Evolutionary conservation across 2,113 vertebrate genomes (phyloP).

Genomic region (Lamprotornis superbus): DNA sequence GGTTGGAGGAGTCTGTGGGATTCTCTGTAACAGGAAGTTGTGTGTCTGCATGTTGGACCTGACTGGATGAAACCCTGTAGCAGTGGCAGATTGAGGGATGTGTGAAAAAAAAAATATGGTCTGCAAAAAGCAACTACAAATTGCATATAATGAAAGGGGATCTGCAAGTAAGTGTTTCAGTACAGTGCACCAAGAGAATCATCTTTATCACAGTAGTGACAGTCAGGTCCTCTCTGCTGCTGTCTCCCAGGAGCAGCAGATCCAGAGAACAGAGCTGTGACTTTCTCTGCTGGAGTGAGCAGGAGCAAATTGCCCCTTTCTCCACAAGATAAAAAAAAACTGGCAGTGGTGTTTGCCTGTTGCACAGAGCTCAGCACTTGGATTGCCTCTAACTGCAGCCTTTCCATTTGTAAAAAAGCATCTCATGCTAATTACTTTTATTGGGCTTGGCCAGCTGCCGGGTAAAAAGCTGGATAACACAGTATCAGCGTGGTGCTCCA

Average conservation of each 20-base stretch:
- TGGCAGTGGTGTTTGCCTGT: neutral
- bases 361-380: neutral
- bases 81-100: neutral
- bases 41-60: neutral
- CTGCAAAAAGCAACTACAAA: neutral
- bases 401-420: neutral
- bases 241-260: neutral
- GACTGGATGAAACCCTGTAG: neutral
- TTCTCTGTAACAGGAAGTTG: neutral
- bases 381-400: neutral
- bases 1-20: neutral
- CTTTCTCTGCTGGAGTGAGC: neutral
- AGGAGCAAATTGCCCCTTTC: neutral
- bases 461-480: neutral
- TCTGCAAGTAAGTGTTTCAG: neutral
- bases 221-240: neutral
- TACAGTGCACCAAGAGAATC: neutral
- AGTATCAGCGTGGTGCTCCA: neutral
- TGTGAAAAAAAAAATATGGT: neutral
- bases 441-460: neutral
- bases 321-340: neutral
- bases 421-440: neutral
- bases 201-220: neutral
- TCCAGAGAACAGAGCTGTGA: neutral
- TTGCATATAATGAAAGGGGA: neutral